Conservation (phyloP, 1,140 invertebrate genomes). For the Vanessa atalanta region DNA sequence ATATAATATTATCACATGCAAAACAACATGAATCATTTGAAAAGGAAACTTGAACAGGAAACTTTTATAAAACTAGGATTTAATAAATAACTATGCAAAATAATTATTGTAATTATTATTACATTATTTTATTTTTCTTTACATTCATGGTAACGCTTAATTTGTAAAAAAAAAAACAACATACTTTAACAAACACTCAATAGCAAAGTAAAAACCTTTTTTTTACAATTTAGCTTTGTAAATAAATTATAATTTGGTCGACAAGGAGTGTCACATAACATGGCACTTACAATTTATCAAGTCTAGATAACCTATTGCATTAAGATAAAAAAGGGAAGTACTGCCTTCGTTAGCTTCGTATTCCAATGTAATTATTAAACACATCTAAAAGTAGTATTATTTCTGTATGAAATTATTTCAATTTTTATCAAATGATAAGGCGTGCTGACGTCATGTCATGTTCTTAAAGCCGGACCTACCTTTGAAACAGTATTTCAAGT, state of each 20-base stretch:
- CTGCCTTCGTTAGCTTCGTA: slow-evolving; percentile 62
- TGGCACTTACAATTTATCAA: slow-evolving; percentile 70
- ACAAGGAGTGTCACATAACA: slow-evolving; percentile 67
- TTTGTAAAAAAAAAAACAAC: not conserved
- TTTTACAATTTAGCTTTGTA: slow-evolving; percentile 2
- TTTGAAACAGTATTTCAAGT: slow-evolving; percentile 39
- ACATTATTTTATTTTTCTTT: slow-evolving; percentile 8
- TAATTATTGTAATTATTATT: slow-evolving; percentile 2
- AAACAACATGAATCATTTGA: slow-evolving; percentile 40
- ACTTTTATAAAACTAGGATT: slow-evolving; percentile 29
- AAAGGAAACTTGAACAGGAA: slow-evolving; percentile 39
- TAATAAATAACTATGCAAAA: slow-evolving; percentile 36
- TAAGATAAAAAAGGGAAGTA: slow-evolving; percentile 73
- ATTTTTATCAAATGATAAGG: slow-evolving; percentile 61
- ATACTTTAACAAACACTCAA: slow-evolving; percentile 1
- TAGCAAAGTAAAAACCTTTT: not conserved
- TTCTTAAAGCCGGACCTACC: slow-evolving; percentile 44
- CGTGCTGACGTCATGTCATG: slow-evolving; percentile 58
- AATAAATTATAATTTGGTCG: slow-evolving; percentile 53
- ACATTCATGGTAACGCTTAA: not conserved
- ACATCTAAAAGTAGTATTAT: slow-evolving; percentile 34
- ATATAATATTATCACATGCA: slow-evolving; percentile 33
- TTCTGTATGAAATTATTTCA: slow-evolving; percentile 30
- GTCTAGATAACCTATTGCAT: slow-evolving; percentile 73
- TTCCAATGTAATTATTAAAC: slow-evolving; percentile 43